Evolutionary conservation across 2,888 invertebrate genomes (phyloP), one percentile per base, ranked within the genome.

Genomic region (Heliconius sara): DNA sequence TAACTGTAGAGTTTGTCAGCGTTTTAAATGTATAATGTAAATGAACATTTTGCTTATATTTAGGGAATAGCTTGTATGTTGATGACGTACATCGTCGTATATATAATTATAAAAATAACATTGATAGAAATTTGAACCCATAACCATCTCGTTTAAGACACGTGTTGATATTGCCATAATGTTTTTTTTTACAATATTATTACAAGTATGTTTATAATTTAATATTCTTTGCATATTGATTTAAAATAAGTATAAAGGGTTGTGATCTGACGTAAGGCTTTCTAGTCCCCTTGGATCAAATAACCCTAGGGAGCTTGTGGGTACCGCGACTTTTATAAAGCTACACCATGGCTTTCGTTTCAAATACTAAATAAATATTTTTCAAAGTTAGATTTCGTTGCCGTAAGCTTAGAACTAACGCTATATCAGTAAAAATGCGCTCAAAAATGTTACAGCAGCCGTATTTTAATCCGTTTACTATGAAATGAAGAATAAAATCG

Each of bases 241-340:
- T 65, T 66, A 27, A 73, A 78, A 66, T 78, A 66, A 72, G 72
- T 72, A 72, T 77, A 77, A 82, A 80, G 80, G 79, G 82, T 79
- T 80, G 79, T 60, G 79, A 80, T 77, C 79, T 71, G 80, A 79
- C 75, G 60, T 75, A 77, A 80, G 75, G 77, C 77, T 77, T 77
- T 77, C 77, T 70, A 66, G 72, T 57, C 76, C 81, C 82, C 80
- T 79, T 65, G 63, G 65, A 80, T 66, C 27, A 79, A 76, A 80
- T 30, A 77, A 65, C 76, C 74, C 68, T 47, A 68, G 80, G 80
- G 81, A 73, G 52, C 19, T 47, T 78, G 78, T 72, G 78, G 73
- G 57, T 66, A 34, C 52, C 57, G 52, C 7, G 78, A 57, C 66
- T 78, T 72, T 63, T 47, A 77, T 30, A 66, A 43, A 63, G 25